Evolutionary conservation across 2,888 invertebrate genomes (phyloP), one percentile per base, ranked within the genome.

Genomic region (Cosmia trapezina): DNA sequence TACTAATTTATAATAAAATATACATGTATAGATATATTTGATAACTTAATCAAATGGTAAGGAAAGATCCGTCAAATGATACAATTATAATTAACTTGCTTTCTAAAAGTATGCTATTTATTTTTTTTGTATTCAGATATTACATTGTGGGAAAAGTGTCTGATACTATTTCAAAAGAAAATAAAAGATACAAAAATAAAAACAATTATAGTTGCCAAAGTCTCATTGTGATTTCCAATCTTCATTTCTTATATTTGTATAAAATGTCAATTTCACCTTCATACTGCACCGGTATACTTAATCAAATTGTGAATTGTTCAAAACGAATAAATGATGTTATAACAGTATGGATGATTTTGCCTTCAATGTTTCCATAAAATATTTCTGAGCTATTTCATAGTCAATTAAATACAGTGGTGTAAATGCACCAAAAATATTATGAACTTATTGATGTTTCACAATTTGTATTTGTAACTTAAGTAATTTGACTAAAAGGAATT

Each of bases 181-280:
- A 56, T 33, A 17, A 67, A 37, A 28, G 5, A 41, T 22, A 43
- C 37, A 63, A 63, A 37, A 7, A 33, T 37, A 53, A 14, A 64
- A 47, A 45, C 9, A 47, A 71, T 49, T 41, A 71, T 57, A 54
- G 83, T 79, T 80, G 86, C 86, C 86, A 86, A 85, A 85, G 65
- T 73, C 37, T 70, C 61, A 64, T 62, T 43, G n/a, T 71, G 56
- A 68, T 67, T 59, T 64, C 28, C 22, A 57, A 54, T 22, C 14
- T 51, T 56, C 22, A 54, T 79, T 59, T 70, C 43, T 45, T 51
- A 56, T 41, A 63, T 37, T 66, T 54, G 43, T 78, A 68, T 37
- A 64, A 73, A 71, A 37, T 59, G 33, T 49, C 49, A 61, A 45
- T 43, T 22, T 69, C 59, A 70, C 68, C 22, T 61, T 63, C 47